Evolutionary conservation across 1,140 invertebrate species (phyloP), one percentile per base, ranked within the genome.

Genomic region (Drosophila rhopaloa): DNA sequence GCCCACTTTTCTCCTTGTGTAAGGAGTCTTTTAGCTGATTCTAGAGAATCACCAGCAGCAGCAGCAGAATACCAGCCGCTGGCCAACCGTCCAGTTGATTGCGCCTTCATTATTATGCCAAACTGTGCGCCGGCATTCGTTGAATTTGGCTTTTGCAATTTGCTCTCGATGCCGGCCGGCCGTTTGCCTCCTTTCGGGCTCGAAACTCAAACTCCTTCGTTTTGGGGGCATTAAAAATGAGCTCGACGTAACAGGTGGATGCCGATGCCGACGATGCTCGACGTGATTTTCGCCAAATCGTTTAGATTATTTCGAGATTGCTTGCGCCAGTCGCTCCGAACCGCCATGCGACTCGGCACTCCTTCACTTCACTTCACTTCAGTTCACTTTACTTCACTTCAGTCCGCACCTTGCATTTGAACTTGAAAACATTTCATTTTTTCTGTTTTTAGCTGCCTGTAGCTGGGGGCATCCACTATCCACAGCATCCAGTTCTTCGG

Each of bases 291-390:
- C 70, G 81, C 84, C 85, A 89, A 89, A 89, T 89, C 84, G 84
- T 89, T 89, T 89, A 89, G 84, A 89, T 89, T 89, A 89, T 89
- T 89, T 89, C 76, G 61, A 89, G 84, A 89, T 88, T 88, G 84
- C 84, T 89, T 89, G 84, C 84, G 84, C 84, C 84, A 82, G 81
- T 73, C 73, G 59, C 55, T 74, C 6, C 27, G 47, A 19, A 44
- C 24, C 16, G 24, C 72, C 29, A 65, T 27, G 11, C 37, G 40
- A 40, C 50, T 74, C 44, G 72, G 46, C 75, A 63, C 57, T 61
- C 74, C 62, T 55, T 53, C 70, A 48, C 65, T 71, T 57, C 29
- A 58, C 40, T 48, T 38, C 35, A 29, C 47, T 50, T 56, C 35
- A 29, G 43, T 50, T 56, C 24, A 37, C 16, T 32, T 32, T 32